Percentiles rank a stretch among this genome's conserved stretches.
These are phyloP conservation scores for Plodia interpunctella DNA, from an alignment of 1,140 invertebrate genomes.

Conservation along the genomic window DNA sequence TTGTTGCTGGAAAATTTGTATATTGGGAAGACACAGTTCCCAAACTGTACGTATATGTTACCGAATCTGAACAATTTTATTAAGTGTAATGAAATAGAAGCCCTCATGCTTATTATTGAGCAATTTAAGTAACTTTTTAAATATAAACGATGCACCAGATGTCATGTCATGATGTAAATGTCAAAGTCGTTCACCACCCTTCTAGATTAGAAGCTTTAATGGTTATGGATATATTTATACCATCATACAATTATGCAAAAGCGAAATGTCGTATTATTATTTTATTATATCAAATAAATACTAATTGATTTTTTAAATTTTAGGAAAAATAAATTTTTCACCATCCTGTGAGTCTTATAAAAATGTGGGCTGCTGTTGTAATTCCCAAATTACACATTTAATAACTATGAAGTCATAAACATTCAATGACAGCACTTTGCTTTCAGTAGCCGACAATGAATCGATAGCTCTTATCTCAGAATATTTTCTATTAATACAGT, in stretches of 20 bases:
- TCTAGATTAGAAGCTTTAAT: constrained; percentile 1
- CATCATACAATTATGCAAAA: constrained; percentile 13
- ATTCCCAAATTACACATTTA: background rate
- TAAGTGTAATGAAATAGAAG: background rate
- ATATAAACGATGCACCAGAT: constrained; percentile 7
- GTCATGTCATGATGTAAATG: constrained; percentile 11
- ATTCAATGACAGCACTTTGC: too few species aligned
- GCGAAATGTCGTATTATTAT: background rate
- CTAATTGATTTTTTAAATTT: too few species aligned
- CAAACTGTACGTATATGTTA: too few species aligned
- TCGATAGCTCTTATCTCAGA: background rate
- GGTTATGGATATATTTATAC: constrained; percentile 6
- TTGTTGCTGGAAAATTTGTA: too few species aligned
- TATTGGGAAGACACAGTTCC: too few species aligned
- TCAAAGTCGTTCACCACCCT: constrained; percentile 7
- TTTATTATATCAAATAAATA: too few species aligned
- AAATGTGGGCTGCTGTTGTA: background rate
- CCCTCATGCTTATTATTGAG: background rate
- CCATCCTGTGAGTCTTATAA: background rate
- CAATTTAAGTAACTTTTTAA: background rate
- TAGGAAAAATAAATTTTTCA: too few species aligned
- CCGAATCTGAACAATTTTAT: too few species aligned
- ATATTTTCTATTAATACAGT: background rate
- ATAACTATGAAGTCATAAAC: too few species aligned
- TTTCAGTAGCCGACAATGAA: background rate